Evolutionary conservation across 2,888 invertebrate species (phyloP).

Genomic region (Nudaria mundana): DNA sequence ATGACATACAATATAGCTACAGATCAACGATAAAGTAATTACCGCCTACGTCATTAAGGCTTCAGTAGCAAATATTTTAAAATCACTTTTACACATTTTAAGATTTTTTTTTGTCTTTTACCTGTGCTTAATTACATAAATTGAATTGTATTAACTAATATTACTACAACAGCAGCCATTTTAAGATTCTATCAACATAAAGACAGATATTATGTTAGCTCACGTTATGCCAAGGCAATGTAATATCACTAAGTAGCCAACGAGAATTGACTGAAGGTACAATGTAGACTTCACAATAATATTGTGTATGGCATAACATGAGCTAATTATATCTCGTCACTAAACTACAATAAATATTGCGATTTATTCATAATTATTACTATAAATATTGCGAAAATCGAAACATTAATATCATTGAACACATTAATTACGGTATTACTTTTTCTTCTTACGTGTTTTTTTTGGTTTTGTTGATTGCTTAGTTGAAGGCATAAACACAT

Average conservation of each 20-base stretch:
- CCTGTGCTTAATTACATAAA: slow-evolving; percentile 53
- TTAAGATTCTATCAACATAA: slow-evolving; percentile 31
- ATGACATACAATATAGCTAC: slow-evolving; percentile 52
- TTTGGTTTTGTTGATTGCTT: slow-evolving; percentile 75
- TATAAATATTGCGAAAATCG: slow-evolving; percentile 49
- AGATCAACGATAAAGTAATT: slow-evolving; percentile 38
- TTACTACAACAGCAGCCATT: slow-evolving; percentile 58
- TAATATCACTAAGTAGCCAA: slow-evolving; percentile 10
- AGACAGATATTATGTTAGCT: slow-evolving; percentile 22
- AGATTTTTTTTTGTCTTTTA: slow-evolving; percentile 61
- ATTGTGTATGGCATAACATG: slow-evolving; percentile 11
- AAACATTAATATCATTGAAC: slow-evolving; percentile 49
- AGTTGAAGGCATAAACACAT: slow-evolving; percentile 52
- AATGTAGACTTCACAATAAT: slow-evolving; percentile 19
- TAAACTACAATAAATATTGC: slow-evolving; percentile 46
- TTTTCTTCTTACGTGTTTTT: slow-evolving; percentile 83
- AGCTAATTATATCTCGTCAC: slow-evolving; percentile 37
- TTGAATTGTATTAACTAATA: slow-evolving; percentile 58
- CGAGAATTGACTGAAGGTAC: slow-evolving; percentile 11
- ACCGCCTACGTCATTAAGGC: slow-evolving; percentile 32
- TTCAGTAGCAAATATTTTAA: slow-evolving; percentile 40
- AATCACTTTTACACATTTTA: slow-evolving; percentile 38
- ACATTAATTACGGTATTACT: slow-evolving; percentile 66
- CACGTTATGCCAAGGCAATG: slow-evolving; percentile 23
- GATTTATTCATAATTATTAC: slow-evolving; percentile 16